Percentiles rank a stretch among this genome's conserved stretches.
These are phyloP conservation scores for Lota lota DNA, from an alignment of 2,113 vertebrate genomes.

Conservation along the genomic window DNA sequence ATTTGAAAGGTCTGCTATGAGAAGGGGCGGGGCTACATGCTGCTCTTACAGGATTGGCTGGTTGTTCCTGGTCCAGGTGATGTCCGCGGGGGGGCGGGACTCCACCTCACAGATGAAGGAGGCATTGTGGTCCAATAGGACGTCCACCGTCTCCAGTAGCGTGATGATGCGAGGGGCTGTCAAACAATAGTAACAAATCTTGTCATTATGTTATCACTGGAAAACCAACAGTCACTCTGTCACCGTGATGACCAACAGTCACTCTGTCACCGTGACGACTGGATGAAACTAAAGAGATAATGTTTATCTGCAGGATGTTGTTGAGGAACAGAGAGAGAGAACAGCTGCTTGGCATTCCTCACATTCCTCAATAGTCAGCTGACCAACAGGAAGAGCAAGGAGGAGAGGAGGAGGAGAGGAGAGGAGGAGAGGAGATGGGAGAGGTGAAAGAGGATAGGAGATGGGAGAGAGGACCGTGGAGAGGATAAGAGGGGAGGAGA, in stretches of 20 bases:
- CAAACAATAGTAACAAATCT: neutral
- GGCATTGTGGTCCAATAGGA: conserved; percentile 85
- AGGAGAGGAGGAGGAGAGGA: neutral
- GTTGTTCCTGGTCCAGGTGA: conserved; percentile 94
- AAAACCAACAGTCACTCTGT: no score
- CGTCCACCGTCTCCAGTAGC: conserved; percentile 88
- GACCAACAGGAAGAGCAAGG: neutral
- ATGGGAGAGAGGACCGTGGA: neutral
- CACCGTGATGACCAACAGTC: no score
- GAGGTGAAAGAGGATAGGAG: neutral
- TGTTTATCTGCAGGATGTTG: neutral
- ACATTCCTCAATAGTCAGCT: conserved; percentile 15
- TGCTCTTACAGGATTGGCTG: conserved; percentile 84
- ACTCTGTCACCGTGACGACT: neutral
- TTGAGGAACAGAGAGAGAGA: neutral
- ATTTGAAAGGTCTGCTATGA: no score
- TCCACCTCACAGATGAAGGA: conserved; percentile 95
- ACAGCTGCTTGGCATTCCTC: conserved; percentile 26
- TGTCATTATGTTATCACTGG: neutral
- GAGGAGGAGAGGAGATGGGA: neutral
- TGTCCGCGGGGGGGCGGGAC: conserved; percentile 84
- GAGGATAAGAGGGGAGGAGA: neutral
- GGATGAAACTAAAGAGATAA: neutral
- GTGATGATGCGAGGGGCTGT: conserved; percentile 88
- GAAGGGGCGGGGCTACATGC: no score